Evolutionary conservation across 2,797 vertebrate species (phyloP), one percentile per base, ranked within the genome.

Genomic region (Channallabes apus): DNA sequence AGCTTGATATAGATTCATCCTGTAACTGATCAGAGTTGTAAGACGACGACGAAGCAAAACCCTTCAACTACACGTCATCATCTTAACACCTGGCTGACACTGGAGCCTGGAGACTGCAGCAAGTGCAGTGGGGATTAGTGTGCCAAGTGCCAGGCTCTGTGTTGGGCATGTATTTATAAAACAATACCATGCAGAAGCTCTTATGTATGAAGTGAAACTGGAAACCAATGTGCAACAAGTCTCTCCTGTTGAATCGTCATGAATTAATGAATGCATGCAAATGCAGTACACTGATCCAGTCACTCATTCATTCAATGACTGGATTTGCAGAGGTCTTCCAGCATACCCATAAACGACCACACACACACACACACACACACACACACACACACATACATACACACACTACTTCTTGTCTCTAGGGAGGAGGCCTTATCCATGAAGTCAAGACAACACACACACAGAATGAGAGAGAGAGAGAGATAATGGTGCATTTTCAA

Each of bases 191-290:
- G 22, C 35, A 38, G 32, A 3, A 41, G n/a, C 22, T 24, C 3
- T 56, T 24, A 3, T 59, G 46, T 2, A 35, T 77, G 7, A 41
- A 24, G 7, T 18, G 54, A 18, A 73, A 82, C 38, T 56, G 68
- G 68, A 82, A 62, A 75, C 18, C 68, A 83, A n/a, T 24, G 20
- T 46, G 62, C 72, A 82, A 77, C 83, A 87, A 38, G 79, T 79
- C 58, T 73, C 46, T 73, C 73, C 75, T 54, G 51, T 46, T 82
- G 24, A 81, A 64, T n/a, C 14, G 3, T 80, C 79, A 75, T 80
- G 35, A 79, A 85, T 80, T 64, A 59, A 87, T 59, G 64, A 85
- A 82, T 5, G 64, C 65, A 62, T 80, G 67, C n/a, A 22, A 46
- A 35, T 24, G 20, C 20, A 56, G 64, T 41, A 46, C 29, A 61